Base-by-base conservation (phyloP, 2,797 vertebrate genomes). In the Jordanella pulchra region DNA sequence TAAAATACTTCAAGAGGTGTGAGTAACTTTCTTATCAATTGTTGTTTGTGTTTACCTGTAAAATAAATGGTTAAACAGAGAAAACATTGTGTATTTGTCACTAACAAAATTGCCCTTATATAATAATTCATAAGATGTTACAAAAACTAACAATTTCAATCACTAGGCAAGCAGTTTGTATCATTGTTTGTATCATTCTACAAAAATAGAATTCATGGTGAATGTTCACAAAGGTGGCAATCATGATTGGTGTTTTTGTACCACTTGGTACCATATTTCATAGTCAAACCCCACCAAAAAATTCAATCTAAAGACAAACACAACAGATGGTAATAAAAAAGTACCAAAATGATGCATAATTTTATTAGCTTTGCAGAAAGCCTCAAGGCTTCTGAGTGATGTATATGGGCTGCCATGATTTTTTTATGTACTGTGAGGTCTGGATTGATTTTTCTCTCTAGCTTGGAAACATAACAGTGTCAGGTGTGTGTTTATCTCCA, bases 401-500 rank as follows among this genome's bases (percentile, higher is more conserved):
- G 76, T 88, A 91, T 89, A 90, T 14, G 47, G 77, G 82, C 82
- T 78, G 81, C 86, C 86, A 88, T 75, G 77, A 84, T 92, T 87
- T 85, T 80, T 88, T 91, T 88, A 89, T 80, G 77, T 71, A 85
- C 77, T 73, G 78, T 30, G 2, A 86, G 80, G 80, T 77, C 48
- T 50, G 71, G 60, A 87, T 87, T 83, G 86, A 91, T 89, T 86
- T 85, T 78, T 63, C 44, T 2, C 35, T 71, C 39, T 70, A 13
- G 53, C 12, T 73, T 72, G 64, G 11, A 79, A 85, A 82, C 72
- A 80, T 50, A 45, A 68, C 58, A 79, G 27, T 39, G 18, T 81
- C 63, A 81, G 60, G 39, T 55, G 15, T 50, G 64, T n/a, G 18
- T 27, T 50, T 27, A n/a, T 64, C 61, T 68, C 44, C 32, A 39